Percentiles rank a stretch among this genome's conserved stretches.
These are phyloP conservation scores for Liparis tanakae DNA, from an alignment of 2,797 vertebrate genomes.

Conservation along the genomic window DNA sequence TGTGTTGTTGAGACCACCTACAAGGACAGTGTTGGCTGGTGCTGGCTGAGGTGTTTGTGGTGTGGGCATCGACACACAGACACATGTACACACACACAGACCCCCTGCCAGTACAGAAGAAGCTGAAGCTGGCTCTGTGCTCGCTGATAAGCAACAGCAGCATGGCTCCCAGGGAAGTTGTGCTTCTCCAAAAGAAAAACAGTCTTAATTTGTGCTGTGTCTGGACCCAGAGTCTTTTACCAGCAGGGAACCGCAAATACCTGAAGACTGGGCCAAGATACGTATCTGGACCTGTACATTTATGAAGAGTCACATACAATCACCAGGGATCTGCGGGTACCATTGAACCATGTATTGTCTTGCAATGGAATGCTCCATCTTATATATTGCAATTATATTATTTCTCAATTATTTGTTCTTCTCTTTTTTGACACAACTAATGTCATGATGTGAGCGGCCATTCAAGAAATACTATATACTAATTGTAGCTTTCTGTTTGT, in stretches of 20 bases:
- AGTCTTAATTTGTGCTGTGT: conserved; percentile 43
- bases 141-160: conserved; percentile 54
- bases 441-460: not conserved
- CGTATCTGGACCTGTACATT: not conserved
- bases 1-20: conserved; percentile 44
- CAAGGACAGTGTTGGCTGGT: conserved; percentile 34
- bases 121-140: conserved; percentile 43
- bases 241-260: conserved; percentile 36
- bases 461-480: not conserved
- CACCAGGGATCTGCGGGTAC: not conserved
- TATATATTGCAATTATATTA: not conserved
- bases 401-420: not conserved
- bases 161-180: conserved; percentile 39
- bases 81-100: conserved; percentile 22
- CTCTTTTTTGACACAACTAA: not conserved
- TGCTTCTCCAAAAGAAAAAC: conserved; percentile 50
- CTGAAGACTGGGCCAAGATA: not conserved
- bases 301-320: not conserved
- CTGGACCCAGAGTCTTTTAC: conserved; percentile 22
- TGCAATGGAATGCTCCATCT: not conserved
- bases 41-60: conserved; percentile 17
- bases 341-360: not conserved
- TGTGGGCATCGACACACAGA: conserved; percentile 8
- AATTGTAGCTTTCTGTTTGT: not conserved
- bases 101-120: conserved; percentile 42